Evolutionary conservation across 2,888 invertebrate species (phyloP), one percentile per base, ranked within the genome.

Genomic region (Thymelicus sylvestris): DNA sequence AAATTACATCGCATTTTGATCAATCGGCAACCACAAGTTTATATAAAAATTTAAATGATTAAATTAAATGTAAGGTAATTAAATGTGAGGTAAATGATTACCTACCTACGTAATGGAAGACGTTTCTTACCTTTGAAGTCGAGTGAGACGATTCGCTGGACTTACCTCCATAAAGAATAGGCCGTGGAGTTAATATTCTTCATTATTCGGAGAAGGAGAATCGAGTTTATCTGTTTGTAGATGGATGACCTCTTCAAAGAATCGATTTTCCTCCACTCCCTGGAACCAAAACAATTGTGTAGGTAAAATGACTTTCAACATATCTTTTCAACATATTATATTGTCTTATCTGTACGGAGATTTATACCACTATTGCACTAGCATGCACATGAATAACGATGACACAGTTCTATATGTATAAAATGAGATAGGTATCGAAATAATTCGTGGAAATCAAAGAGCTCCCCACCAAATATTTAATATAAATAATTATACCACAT

Each of bases 111-210:
- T 41, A 41, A 41, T 0, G 41, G 2, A 41, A 24, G 31, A 31
- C 5, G 31, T 31, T 31, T 0, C 41, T 41, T 41, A 41, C 10
- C 41, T 7, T 41, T 41, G 41, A 44, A 44, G 12, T 4, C 12
- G 4, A 44, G 44, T 12, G 10, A 44, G 50, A 10, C n/a, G 39
- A 61, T 65, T 19, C 38, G 31, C 31, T 31, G 12, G 2, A 78
- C 83, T 77, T 81, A 92, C 92, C 91, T 81, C 90, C 91, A 92
- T 10, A 91, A 71, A 0, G 84, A 79, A 0, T 90, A 86, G 0
- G 84, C 83, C 0, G 89, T 88, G 0, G 82, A 79, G 73, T 90
- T 89, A 0, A 88, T 86, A 44, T 84, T 85, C 50, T 79, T 82
- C 67, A 85, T 79, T 60, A 91, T 79, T 15, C 86, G 82, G 2